These are phyloP conservation scores for Dorcus parallelipipedus DNA, from an alignment of 2,888 invertebrate genomes.

Conservation along the genomic window DNA sequence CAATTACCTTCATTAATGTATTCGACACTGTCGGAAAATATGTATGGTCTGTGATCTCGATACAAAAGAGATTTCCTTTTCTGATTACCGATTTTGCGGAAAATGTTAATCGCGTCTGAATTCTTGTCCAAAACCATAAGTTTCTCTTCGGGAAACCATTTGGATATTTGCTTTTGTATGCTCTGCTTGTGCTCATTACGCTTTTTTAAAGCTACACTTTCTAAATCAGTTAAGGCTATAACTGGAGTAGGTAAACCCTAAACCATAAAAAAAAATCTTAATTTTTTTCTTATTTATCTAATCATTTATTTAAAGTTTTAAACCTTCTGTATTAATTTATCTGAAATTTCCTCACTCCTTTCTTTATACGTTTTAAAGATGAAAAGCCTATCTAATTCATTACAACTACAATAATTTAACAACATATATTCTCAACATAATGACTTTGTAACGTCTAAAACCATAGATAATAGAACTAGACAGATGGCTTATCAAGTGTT, in stretches of 20 bases:
- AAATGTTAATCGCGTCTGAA: constrained; percentile 70
- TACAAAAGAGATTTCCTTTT: constrained; percentile 72
- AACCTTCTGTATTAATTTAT: no score
- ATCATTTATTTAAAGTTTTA: background rate
- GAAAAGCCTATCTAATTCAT: no score
- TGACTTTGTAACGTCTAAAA: background rate
- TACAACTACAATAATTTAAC: background rate
- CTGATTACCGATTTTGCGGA: constrained; percentile 73
- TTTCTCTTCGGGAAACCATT: constrained; percentile 81
- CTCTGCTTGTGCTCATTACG: constrained; percentile 64
- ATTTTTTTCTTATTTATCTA: background rate
- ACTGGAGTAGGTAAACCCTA: constrained; percentile 73
- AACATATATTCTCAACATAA: background rate
- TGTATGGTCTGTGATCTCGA: constrained; percentile 77
- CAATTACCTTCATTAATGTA: constrained; percentile 52
- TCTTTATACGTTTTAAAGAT: no score
- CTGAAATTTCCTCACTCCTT: no score
- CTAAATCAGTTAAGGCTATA: constrained; percentile 70
- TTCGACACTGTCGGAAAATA: constrained; percentile 77
- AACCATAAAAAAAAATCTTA: constrained; percentile 13
- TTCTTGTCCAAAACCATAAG: constrained; percentile 72
- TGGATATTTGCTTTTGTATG: constrained; percentile 62
- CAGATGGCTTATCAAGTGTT: no score
- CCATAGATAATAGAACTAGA: background rate
- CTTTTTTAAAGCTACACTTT: constrained; percentile 71